Evolutionary conservation across 2,888 invertebrate genomes (phyloP).

Genomic region (Oeneis ivallda): DNA sequence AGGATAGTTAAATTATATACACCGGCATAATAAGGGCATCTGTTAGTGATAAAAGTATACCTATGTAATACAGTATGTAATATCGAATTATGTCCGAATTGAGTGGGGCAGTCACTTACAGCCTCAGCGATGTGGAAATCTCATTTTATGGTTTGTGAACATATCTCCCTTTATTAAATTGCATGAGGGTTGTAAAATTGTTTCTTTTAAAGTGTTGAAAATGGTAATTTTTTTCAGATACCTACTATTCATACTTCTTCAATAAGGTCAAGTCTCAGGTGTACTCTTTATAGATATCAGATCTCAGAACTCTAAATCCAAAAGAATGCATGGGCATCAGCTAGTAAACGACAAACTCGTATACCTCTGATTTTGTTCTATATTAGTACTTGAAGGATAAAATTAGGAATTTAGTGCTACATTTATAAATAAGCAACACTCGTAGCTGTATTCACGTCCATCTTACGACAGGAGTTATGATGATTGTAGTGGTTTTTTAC

Average conservation of each 20-base stretch:
- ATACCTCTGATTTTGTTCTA: too few relatives aligned
- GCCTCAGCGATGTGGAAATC: conserved; percentile 46
- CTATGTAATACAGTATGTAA: neutral
- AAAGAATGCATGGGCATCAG: too few relatives aligned
- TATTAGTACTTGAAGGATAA: neutral
- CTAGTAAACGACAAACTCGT: too few relatives aligned
- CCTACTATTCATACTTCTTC: neutral
- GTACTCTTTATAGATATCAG: too few relatives aligned
- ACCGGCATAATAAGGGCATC: neutral
- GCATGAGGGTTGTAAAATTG: conserved; percentile 37
- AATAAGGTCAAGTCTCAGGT: too few relatives aligned
- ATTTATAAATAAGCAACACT: conserved; percentile 69
- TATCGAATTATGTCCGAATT: conserved; percentile 33
- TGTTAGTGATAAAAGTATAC: conserved; percentile 2
- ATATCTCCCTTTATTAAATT: conserved; percentile 55
- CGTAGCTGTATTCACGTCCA: conserved; percentile 52
- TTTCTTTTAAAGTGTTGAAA: conserved; percentile 21
- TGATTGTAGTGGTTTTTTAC: conserved; percentile 80
- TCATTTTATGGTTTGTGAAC: conserved; percentile 64
- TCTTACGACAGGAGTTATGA: conserved; percentile 59
- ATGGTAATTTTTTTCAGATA: conserved; percentile 3
- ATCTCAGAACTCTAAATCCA: too few relatives aligned
- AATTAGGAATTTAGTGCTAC: conserved; percentile 1
- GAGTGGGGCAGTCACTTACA: conserved; percentile 38
- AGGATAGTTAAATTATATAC: too few relatives aligned